Evolutionary conservation across 1,140 invertebrate genomes (phyloP).

Genomic region (Tribolium castaneum): DNA sequence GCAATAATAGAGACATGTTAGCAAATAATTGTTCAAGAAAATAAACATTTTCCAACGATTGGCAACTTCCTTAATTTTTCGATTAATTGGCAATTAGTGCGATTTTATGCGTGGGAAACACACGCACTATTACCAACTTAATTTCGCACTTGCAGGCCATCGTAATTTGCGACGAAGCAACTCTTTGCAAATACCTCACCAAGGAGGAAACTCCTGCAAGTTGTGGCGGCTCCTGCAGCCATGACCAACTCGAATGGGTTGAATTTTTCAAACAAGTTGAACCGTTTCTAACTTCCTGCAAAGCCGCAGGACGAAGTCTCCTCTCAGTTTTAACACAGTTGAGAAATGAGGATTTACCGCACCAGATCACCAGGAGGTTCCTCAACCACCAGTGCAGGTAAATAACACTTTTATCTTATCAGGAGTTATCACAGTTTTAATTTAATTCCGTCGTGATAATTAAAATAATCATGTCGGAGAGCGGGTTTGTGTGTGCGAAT

Average conservation of each 20-base stretch:
- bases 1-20: neutral
- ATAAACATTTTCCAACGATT: neutral
- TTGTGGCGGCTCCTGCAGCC: conserved; percentile 66
- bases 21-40: neutral
- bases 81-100: conserved; percentile 10
- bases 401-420: conserved; percentile 25
- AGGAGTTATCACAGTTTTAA: neutral
- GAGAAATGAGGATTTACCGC: conserved; percentile 65
- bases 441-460: conserved; percentile 1
- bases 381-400: conserved; percentile 68
- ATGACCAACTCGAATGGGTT: conserved; percentile 73
- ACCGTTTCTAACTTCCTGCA: conserved; percentile 66
- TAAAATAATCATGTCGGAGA: neutral
- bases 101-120: conserved; percentile 21
- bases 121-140: neutral
- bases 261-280: conserved; percentile 73
- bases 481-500: neutral
- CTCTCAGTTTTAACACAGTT: conserved; percentile 67
- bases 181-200: conserved; percentile 61
- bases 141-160: conserved; percentile 52
- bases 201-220: conserved; percentile 66
- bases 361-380: conserved; percentile 65
- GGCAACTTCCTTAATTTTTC: too few species aligned
- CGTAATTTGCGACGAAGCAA: conserved; percentile 58
- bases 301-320: conserved; percentile 65